These are phyloP conservation scores for Puffinus mauretanicus DNA, from an alignment of 2,113 vertebrate genomes.

Conservation along the genomic window DNA sequence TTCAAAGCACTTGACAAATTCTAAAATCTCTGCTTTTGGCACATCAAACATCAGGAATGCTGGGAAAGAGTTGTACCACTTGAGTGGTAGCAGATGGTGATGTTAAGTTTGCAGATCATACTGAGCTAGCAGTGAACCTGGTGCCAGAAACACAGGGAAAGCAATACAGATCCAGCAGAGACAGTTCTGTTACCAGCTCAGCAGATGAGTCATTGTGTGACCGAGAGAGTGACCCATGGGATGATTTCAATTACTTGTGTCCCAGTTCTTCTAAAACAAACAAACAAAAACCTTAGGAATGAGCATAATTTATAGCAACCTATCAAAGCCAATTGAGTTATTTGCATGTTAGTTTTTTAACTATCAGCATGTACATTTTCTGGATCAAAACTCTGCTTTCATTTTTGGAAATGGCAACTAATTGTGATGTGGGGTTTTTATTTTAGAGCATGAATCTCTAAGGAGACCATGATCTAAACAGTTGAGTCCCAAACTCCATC, in stretches of 20 bases:
- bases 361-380: not conserved
- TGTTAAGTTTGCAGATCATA: constrained; percentile 46
- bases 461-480: not conserved
- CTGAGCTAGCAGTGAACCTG: not conserved
- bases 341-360: not conserved
- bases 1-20: constrained; percentile 15
- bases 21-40: constrained; percentile 16
- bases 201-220: constrained; percentile 44
- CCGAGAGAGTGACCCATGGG: not conserved
- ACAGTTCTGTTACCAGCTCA: constrained; percentile 32
- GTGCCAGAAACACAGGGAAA: constrained; percentile 33
- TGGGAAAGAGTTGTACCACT: constrained; percentile 49
- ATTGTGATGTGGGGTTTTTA: not conserved
- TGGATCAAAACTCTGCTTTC: not conserved
- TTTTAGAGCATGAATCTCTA: not conserved
- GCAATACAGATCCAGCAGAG: constrained; percentile 38
- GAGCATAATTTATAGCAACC: not conserved
- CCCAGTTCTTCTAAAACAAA: not conserved
- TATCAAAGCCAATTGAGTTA: not conserved
- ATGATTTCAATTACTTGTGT: not conserved
- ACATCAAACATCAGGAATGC: constrained; percentile 29
- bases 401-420: not conserved
- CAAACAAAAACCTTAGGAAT: not conserved
- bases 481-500: not conserved
- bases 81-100: constrained; percentile 57